Evolutionary conservation across 2,113 vertebrate genomes (phyloP).

Genomic region (Falcunculus frontatus): DNA sequence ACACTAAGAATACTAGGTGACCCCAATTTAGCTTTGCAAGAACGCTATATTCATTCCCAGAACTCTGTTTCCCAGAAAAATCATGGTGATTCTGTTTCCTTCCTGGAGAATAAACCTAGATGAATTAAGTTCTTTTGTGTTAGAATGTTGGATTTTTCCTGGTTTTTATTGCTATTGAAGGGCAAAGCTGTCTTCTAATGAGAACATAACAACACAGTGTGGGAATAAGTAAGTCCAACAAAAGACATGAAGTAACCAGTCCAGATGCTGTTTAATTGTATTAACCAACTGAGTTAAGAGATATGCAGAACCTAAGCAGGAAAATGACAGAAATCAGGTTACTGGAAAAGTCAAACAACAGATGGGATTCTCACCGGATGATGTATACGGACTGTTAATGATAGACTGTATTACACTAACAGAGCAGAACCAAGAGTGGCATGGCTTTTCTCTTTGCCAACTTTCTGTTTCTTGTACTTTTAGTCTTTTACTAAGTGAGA

Average conservation of each 20-base stretch:
- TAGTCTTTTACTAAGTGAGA: not conserved
- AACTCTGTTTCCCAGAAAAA: not conserved
- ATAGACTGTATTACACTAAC: not conserved
- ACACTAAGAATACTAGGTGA: not conserved
- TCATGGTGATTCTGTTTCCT: not conserved
- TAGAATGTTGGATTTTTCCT: not conserved
- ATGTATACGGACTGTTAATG: not conserved
- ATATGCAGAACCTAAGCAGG: not conserved
- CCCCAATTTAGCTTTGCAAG: not conserved
- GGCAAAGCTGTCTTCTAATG: not conserved
- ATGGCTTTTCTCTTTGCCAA: not conserved
- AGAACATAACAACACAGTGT: not conserved
- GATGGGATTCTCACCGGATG: not conserved
- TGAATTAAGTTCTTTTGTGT: not conserved
- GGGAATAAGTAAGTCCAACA: not conserved
- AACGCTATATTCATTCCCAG: not conserved
- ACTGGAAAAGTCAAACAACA: not conserved
- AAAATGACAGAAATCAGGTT: not conserved
- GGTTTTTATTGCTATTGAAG: not conserved
- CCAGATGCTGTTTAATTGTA: not conserved
- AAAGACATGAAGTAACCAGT: not conserved
- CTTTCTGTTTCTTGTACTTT: not conserved
- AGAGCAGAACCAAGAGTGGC: not conserved
- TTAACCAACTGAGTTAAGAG: not conserved
- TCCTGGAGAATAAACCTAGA: not conserved